Conservation (phyloP, 2,113 vertebrate genomes). For the Bubo scandiacus region DNA sequence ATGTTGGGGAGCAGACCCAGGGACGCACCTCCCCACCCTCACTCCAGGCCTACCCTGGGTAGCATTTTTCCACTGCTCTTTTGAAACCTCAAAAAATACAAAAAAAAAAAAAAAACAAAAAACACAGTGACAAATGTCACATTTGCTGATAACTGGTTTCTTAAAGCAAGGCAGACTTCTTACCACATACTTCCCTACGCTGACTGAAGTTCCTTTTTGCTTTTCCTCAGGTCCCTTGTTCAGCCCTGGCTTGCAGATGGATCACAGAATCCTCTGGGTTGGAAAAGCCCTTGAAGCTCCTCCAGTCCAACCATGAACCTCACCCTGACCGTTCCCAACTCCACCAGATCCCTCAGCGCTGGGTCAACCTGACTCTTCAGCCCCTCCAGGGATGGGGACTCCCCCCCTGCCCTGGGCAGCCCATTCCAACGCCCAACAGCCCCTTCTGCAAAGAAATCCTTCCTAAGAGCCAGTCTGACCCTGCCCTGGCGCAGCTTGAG, state of each 20-base stretch:
- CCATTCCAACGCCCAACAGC: too few species aligned
- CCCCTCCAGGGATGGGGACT: too few species aligned
- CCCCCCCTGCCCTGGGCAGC: too few species aligned
- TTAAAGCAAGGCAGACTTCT: neutral
- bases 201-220: neutral
- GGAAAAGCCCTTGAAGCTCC: too few species aligned
- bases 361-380: too few species aligned
- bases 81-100: neutral
- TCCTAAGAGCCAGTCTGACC: too few species aligned
- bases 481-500: too few species aligned
- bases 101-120: neutral
- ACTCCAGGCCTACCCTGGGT: neutral
- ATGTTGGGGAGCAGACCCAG: neutral
- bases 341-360: too few species aligned
- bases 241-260: neutral
- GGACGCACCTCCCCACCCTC: fast-evolving
- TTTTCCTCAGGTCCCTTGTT: neutral
- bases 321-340: too few species aligned
- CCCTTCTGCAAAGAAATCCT: too few species aligned
- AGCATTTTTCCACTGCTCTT: neutral
- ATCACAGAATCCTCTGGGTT: too few species aligned
- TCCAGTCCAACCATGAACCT: too few species aligned
- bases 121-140: neutral
- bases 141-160: neutral
- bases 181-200: fast-evolving